Base-by-base conservation (phyloP, 2,888 invertebrate species). In the Therioaphis trifolii region DNA sequence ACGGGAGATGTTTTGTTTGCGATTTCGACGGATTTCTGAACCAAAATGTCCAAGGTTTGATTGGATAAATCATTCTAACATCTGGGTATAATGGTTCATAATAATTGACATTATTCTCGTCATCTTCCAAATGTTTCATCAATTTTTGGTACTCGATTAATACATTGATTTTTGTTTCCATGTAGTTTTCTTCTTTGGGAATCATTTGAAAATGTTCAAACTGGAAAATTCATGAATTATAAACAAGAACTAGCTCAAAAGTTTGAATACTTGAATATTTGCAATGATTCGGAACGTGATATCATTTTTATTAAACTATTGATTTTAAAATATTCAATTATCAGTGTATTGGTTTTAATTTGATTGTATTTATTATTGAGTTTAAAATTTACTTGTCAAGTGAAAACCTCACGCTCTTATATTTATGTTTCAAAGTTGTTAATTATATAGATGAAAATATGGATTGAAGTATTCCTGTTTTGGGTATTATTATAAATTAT, bases 11-110 rank as follows among this genome's bases (percentile, higher is more conserved):
- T 12, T 5, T 35, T 2, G n/a, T 18, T 5, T 49, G 58, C 0
- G 24, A 63, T 63, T 49, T 61, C 7, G 35, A 24, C 2, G 80
- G 40, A 35, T 82, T 14, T 63, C 46, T 71, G 12, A 63, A 82
- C 80, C 80, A 82, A 63, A 82, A 82, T 63, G 61, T 72, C 80
- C 80, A 82, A 29, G 80, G 1, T 2, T 18, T 72, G 29, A 82
- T 35, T 4, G 80, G 72, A 24, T 72, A 72, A 24, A 61, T 14
- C 49, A 82, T 63, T 35, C 72, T 21, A 18, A 72, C 29, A 24
- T 63, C 61, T 5, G 80, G 14, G 11, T 72, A 21, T 18, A 79
- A 27, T 15, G 46, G 15, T 35, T 18, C 24, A 4, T 11, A 4
- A 7, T 29, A 21, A 15, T 63, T 35, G 0, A 21, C 0, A 14